Percentiles rank a stretch among this genome's conserved stretches.
These are phyloP conservation scores for Aurelia sp. DNA, from an alignment of 30 jellyfish, hydroid and myxozoan species.

Conservation along the genomic window DNA sequence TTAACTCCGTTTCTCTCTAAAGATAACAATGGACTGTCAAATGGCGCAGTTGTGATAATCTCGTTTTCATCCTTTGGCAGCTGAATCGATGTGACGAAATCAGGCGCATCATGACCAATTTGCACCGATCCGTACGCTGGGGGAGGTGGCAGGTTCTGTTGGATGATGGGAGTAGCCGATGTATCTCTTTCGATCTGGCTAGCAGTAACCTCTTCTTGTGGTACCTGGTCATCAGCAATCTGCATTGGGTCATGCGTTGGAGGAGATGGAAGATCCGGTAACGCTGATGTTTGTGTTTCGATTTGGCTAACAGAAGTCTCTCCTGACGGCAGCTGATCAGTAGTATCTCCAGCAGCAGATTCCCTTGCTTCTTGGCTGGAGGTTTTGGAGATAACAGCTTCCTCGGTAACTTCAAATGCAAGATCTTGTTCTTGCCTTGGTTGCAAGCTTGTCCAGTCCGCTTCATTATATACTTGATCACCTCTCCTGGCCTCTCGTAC, in stretches of 20 bases:
- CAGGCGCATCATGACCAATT: slow-evolving; percentile 11
- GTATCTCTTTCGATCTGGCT: neutral
- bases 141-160: slow-evolving; percentile 29
- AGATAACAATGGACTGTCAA: slow-evolving; percentile 39
- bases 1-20: slow-evolving; percentile 80
- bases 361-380: neutral
- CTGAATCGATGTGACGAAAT: neutral
- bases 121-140: slow-evolving; percentile 25
- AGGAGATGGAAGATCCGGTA: neutral
- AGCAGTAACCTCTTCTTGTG: no score
- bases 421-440: slow-evolving; percentile 8
- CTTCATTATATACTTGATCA: slow-evolving; percentile 54
- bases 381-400: neutral
- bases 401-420: neutral
- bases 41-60: slow-evolving; percentile 9
- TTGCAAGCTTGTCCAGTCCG: slow-evolving; percentile 46
- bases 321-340: neutral
- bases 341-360: neutral
- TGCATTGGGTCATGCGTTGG: no score
- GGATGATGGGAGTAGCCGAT: neutral
- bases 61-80: slow-evolving; percentile 5
- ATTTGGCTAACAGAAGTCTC: neutral
- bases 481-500: slow-evolving; percentile 84
- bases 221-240: no score
- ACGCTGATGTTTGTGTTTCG: no score